These are phyloP conservation scores for Pemphredon lugubris DNA, from an alignment of 2,888 invertebrate genomes.

Conservation along the genomic window DNA sequence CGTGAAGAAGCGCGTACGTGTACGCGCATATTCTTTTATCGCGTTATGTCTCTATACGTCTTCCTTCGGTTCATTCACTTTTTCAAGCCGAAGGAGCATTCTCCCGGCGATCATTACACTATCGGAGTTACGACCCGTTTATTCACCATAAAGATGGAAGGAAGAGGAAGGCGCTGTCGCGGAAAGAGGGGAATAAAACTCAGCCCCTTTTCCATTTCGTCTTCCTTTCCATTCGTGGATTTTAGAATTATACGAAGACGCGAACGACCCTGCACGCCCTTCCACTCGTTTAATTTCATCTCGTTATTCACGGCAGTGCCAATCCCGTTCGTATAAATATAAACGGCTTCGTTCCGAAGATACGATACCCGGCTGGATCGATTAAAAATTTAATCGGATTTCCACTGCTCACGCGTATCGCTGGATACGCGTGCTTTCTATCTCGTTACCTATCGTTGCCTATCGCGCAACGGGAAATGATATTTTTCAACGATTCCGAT, in stretches of 20 bases:
- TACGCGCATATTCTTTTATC: background rate
- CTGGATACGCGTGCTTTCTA: no score
- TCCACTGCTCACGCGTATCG: no score
- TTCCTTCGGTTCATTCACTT: slow-evolving; percentile 27
- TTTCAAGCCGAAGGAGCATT: slow-evolving; percentile 34
- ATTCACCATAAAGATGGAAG: slow-evolving; percentile 50
- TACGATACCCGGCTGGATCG: background rate
- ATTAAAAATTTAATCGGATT: slow-evolving; percentile 2
- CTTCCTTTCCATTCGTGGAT: slow-evolving; percentile 25
- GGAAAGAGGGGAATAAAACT: slow-evolving; percentile 35
- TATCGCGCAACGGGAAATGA: no score
- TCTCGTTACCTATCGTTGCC: no score
- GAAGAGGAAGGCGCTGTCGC: slow-evolving; percentile 12
- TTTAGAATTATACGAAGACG: slow-evolving; percentile 21
- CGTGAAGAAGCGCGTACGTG: no score
- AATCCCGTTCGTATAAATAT: background rate
- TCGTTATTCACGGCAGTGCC: slow-evolving; percentile 1
- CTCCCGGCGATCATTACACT: slow-evolving; percentile 53
- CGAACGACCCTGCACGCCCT: slow-evolving; percentile 5
- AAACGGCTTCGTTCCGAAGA: background rate
- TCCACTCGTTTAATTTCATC: slow-evolving; percentile 25
- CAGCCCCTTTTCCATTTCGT: slow-evolving; percentile 11
- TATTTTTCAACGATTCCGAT: no score
- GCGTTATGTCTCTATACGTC: background rate
- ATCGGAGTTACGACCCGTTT: slow-evolving; percentile 59